These are phyloP conservation scores for Pseudolaguvia tuberculata DNA, from an alignment of 2,113 vertebrate genomes.

Conservation along the genomic window DNA sequence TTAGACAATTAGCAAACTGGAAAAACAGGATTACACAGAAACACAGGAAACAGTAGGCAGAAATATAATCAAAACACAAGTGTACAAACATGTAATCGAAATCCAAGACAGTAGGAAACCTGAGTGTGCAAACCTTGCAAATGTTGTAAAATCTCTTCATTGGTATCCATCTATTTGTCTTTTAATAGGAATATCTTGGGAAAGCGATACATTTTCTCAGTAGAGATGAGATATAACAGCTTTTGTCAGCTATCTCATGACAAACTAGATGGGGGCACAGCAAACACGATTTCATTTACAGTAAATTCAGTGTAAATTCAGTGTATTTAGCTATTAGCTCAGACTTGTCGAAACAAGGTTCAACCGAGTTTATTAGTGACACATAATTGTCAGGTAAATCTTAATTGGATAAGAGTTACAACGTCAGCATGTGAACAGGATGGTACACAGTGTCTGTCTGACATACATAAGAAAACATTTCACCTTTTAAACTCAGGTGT, in stretches of 20 bases:
- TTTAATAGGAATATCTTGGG: neutral
- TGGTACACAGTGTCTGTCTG: constrained; percentile 8
- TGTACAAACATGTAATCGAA: too few relatives aligned
- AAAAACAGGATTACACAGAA: too few relatives aligned
- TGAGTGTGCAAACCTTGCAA: too few relatives aligned
- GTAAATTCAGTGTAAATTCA: neutral
- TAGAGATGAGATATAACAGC: neutral
- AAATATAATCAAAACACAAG: too few relatives aligned
- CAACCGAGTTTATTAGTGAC: neutral
- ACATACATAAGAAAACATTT: neutral
- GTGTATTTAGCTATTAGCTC: neutral
- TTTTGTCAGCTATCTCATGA: neutral
- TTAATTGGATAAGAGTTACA: neutral
- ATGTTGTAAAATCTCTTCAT: too few relatives aligned
- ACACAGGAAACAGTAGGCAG: too few relatives aligned
- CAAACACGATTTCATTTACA: neutral
- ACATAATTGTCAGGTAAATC: neutral
- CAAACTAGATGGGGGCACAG: too few relatives aligned
- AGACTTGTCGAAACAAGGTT: constrained; percentile 2
- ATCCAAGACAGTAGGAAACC: too few relatives aligned
- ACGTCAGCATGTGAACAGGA: neutral
- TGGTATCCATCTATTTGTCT: too few relatives aligned
- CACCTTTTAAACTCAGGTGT: neutral
- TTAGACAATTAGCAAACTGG: too few relatives aligned
- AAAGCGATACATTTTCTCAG: neutral